Evolutionary conservation across 92 coral and sea anemone genomes (phyloP).

Genomic region (Epizoanthus rinbou): DNA sequence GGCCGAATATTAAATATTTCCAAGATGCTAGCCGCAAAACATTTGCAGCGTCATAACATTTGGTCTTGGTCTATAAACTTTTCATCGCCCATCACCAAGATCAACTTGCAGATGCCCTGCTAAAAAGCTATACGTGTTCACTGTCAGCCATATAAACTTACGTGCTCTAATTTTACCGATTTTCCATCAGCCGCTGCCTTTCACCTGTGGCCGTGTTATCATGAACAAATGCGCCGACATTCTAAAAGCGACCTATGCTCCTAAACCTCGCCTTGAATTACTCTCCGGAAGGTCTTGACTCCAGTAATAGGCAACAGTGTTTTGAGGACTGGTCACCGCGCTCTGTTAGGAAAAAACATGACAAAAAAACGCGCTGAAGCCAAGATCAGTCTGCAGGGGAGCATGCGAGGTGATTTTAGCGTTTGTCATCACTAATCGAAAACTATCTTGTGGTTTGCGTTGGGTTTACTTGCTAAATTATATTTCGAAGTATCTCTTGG

Average conservation of each 20-base stretch:
- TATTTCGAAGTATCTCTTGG: conserved; percentile 68
- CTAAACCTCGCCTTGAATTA: conserved; percentile 41
- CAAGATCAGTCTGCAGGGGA: conserved; percentile 28
- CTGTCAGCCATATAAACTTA: background rate
- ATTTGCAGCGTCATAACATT: background rate
- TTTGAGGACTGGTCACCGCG: background rate
- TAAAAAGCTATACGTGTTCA: background rate
- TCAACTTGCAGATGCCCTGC: background rate
- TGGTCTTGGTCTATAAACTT: background rate
- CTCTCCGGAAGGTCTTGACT: conserved; percentile 55
- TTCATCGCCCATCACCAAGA: conserved; percentile 3
- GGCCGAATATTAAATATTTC: conserved; percentile 62
- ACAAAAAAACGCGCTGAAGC: conserved; percentile 22
- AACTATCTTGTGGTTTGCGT: conserved; percentile 68
- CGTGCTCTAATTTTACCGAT: conserved; percentile 37
- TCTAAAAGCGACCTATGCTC: conserved; percentile 23
- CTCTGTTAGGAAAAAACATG: conserved; percentile 14
- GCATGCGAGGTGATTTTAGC: conserved; percentile 30
- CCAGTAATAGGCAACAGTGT: background rate
- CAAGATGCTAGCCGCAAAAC: conserved; percentile 16
- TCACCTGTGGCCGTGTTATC: conserved; percentile 43
- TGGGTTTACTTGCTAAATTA: conserved; percentile 75
- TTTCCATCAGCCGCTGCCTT: background rate
- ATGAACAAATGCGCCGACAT: conserved; percentile 38
- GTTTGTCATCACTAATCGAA: conserved; percentile 57